Conservation (phyloP, 2,113 vertebrate genomes). For the Vulpes ferrilata region DNA sequence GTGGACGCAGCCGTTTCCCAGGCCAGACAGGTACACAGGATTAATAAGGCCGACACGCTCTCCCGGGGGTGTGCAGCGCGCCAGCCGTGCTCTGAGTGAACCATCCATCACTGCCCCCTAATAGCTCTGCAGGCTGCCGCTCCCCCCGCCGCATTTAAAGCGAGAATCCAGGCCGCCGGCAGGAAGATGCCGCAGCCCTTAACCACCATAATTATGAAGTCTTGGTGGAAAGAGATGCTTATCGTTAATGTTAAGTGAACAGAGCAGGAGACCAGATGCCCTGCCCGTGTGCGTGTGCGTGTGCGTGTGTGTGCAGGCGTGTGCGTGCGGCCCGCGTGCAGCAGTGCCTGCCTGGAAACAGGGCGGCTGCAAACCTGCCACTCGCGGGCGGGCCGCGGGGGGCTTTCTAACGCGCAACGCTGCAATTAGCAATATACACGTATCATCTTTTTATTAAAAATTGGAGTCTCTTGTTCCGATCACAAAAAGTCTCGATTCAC, state of each 20-base stretch:
- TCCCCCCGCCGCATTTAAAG: background rate
- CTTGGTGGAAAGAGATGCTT: constrained; percentile 41
- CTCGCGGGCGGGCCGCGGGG: accelerated
- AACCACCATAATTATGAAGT: background rate
- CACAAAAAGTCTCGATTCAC: background rate
- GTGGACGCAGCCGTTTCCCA: accelerated
- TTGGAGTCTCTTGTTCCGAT: background rate
- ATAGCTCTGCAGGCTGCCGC: background rate
- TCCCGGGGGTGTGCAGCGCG: background rate
- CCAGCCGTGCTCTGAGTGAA: background rate
- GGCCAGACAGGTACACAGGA: constrained; percentile 45
- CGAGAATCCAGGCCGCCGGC: background rate
- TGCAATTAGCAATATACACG: background rate
- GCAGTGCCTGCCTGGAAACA: background rate
- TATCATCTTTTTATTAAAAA: background rate
- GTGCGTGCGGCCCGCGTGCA: background rate
- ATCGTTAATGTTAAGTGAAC: background rate
- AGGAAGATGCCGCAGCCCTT: background rate
- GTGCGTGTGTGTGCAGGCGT: too few species aligned
- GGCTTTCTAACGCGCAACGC: background rate
- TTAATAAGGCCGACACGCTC: background rate
- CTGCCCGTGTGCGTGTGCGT: background rate
- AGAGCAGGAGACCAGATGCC: background rate
- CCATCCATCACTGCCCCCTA: constrained; percentile 44
- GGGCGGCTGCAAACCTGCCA: accelerated